Evolutionary conservation across 2,888 invertebrate genomes (phyloP), one percentile per base, ranked within the genome.

Genomic region (Scaptomyza parva): DNA sequence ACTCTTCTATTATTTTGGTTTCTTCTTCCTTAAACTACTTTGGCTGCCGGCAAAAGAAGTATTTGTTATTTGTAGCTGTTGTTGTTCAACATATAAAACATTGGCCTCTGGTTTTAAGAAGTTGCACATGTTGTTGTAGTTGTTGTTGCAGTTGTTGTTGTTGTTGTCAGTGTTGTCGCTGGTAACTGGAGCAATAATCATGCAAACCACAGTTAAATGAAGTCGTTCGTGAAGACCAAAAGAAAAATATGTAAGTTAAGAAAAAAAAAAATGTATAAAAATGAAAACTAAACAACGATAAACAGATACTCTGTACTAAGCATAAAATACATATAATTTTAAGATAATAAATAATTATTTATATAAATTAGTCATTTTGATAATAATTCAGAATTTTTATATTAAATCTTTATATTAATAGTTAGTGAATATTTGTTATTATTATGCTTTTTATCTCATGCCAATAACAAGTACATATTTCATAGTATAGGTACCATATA

Each of bases 151-250:
- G 44, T 47, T 50, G 39, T 47, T 50, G 39, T 54, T 53, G 39
- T 54, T 44, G 62, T 35, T 51, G 43, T 41, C 45, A 37, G 17
- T 60, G 63, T 74, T 81, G 73, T 67, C 59, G 74, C 57, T 83
- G 78, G 68, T 75, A 84, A 88, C 83, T 84, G 76, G 88, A 81
- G 87, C 88, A 88, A 84, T 84, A 88, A 86, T 84, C 88, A 84
- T 84, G 88, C 85, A 83, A 72, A 80, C 65, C 77, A 76, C 74
- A 83, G 78, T 77, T 85, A 86, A 88, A 76, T 76, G 70, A 86
- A 88, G 88, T 86, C 81, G 88, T 70, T 70, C 76, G 76, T 76
- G 80, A 84, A 80, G 74, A 70, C 64, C 59, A 60, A 40, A 55
- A 68, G 50, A 70, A 67, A 58, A 67, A 58, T 59, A 59, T 51